Evolutionary conservation across 2,113 vertebrate genomes (phyloP), one percentile per base, ranked within the genome.

Genomic region (Oreocharis arfaki): DNA sequence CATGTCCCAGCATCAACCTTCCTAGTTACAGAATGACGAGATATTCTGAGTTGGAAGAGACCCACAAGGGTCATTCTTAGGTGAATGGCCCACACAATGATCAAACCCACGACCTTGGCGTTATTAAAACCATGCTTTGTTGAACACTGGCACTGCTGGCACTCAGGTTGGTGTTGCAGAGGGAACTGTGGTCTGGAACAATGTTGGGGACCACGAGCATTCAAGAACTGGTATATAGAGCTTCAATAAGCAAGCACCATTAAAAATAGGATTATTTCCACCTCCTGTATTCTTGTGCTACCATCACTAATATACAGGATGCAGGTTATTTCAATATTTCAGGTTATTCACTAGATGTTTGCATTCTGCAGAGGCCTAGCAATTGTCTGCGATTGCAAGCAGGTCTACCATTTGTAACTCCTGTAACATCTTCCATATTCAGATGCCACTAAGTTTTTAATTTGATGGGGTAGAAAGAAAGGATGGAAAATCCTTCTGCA

Each of bases 181-280:
- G 44, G 12, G 5, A 70, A 10, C 19, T 63, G 21, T 42, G 37
- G 14, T 71, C 24, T 63, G 20, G 41, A 87, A 50, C 24, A 41
- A 52, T 1, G 0, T 21, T 76, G 83, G 59, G 41, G 8, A 49
- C 39, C 24, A 23, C 7, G 12, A 10, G 7, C 5, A 3, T 37
- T 60, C 35, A 65, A 52, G 20, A 74, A 20, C 16, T 46, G 12
- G 7, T 44, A 13, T 16, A 16, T 2, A 30, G 6, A 70, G 26
- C 22, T 60, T 60, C 47, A 47, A 50, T 2, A 82, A 50, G 3
- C 6, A 70, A 80, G 33, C 17, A 63, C 28, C 16, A 23, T 28
- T 70, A 44, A 65, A 77, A 65, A 50, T 11, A 27, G 2, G 21
- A n/a, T 50, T 77, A 9, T 60, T 73, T 64, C 39, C 9, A 16